Base-by-base conservation (phyloP, 1,140 invertebrate genomes). In the Drosophila pachea region DNA sequence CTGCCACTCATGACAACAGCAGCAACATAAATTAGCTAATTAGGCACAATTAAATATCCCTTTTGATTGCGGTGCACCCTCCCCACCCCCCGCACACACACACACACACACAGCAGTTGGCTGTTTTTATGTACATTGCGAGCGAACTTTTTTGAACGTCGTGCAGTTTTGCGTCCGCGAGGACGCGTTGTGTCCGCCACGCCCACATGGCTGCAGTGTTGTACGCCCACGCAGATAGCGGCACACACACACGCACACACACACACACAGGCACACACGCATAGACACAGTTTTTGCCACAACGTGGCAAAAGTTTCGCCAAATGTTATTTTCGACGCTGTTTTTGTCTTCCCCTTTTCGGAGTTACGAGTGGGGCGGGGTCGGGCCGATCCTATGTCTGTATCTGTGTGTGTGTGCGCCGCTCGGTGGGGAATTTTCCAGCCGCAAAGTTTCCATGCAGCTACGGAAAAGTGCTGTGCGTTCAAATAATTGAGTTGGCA, bases 1-100 rank as follows among this genome's bases (percentile, higher is more conserved):
- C 76, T 74, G 74, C 68, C 81, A 63, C 68, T 73, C 66, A 72
- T 69, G 73, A 56, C 22, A 42, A 42, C 36, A 42, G 45, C 33
- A 31, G 58, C 76, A 83, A 84, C 76, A 84, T 83, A 83, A 83
- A 84, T 83, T 84, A 83, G 79, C 79, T 83, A 83, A 83, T 83
- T 83, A 83, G 79, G 79, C 76, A 72, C 79, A 84, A 83, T 83
- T 83, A 84, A 83, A 83, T 83, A 83, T 83, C 79, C 79, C 76
- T 84, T 83, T 83, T 83, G 79, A 83, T 84, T 83, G 79, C 66
- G 79, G 79, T 70, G 7, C 48, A 33, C 48, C 33, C 65, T 38
- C 16, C 22, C 55, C 40, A 52, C 47, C 9, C 58, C 36, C 48
- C 36, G 48, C 38, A 36, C 58, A 29, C 50, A 12, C 74, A 62